Conservation (phyloP, 2,113 vertebrate species). For the Lophotis ruficrista region DNA sequence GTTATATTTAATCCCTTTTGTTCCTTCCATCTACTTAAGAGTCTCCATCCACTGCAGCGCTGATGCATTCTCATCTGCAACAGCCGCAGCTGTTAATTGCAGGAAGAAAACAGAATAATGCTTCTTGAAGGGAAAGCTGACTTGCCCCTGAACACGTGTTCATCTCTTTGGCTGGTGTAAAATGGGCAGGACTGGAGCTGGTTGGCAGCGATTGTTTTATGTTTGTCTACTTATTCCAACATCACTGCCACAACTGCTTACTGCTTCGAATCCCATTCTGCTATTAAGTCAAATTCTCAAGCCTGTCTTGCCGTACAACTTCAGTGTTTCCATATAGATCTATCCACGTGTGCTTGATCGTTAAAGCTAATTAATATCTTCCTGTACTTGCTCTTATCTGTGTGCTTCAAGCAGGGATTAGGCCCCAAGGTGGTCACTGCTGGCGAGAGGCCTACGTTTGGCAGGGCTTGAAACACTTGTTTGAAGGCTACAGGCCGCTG, state of each 20-base stretch:
- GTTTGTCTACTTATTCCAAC: not conserved
- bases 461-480: not conserved
- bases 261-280: not conserved
- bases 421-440: not conserved
- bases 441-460: not conserved
- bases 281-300: not conserved
- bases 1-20: not conserved
- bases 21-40: not conserved
- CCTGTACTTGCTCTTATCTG: not conserved
- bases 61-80: not conserved
- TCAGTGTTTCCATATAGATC: not conserved
- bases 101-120: not conserved
- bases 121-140: not conserved
- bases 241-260: not conserved
- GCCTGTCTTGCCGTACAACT: not conserved
- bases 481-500: not conserved
- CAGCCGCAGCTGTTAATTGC: not conserved
- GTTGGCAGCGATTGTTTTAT: rapidly evolving
- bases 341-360: not conserved
- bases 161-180: rapidly evolving
- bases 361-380: not conserved
- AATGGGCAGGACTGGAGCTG: not conserved
- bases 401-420: not conserved
- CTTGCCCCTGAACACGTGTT: rapidly evolving
- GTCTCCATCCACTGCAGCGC: not conserved